A percentile compares a stretch with the other conserved stretches of the same genome.
Conservation (phyloP, 2,797 vertebrate genomes). For the Hybognathus amarus region DNA sequence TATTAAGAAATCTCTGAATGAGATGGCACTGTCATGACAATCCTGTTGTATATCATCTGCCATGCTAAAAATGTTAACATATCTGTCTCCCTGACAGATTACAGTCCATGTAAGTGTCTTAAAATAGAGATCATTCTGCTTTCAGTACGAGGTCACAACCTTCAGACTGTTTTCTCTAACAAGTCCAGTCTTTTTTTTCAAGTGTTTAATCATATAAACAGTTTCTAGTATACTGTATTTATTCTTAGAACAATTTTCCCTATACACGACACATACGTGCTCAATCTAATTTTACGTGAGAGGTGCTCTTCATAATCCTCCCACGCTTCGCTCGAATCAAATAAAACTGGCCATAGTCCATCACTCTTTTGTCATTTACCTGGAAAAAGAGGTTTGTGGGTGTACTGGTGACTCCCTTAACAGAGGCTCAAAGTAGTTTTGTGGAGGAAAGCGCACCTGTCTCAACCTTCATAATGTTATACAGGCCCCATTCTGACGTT, state of each 20-base stretch:
- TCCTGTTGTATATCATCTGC: constrained; percentile 6
- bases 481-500: constrained; percentile 60
- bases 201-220: constrained; percentile 2
- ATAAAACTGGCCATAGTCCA: constrained; percentile 67
- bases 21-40: not conserved
- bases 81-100: constrained; percentile 19
- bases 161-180: not conserved
- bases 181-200: not conserved
- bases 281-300: constrained; percentile 49
- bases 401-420: constrained; percentile 57
- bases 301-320: constrained; percentile 61
- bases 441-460: constrained; percentile 60
- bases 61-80: not conserved
- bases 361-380: constrained; percentile 70
- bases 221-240: not conserved
- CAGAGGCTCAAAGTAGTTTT: constrained; percentile 61
- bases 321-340: constrained; percentile 66
- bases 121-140: constrained; percentile 16
- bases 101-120: constrained; percentile 5
- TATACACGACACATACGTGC: constrained; percentile 6
- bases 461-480: constrained; percentile 71
- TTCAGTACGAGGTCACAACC: not conserved
- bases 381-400: constrained; percentile 69
- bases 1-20: not conserved
- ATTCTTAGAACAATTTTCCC: constrained; percentile 28